Conservation (phyloP, 2,888 invertebrate species). For the Chorisops tibialis region DNA sequence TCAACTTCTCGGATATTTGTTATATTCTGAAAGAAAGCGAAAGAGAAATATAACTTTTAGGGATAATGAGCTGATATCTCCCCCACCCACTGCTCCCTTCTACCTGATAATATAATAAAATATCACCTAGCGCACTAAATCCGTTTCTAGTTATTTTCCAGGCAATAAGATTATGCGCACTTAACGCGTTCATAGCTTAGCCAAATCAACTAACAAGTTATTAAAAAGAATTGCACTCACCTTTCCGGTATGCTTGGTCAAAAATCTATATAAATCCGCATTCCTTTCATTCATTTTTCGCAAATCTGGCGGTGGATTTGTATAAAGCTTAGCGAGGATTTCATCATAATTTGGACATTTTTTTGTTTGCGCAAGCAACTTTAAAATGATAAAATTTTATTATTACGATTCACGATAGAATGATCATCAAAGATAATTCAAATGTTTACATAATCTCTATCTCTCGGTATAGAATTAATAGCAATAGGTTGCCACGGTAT, state of each 20-base stretch:
- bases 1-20: slow-evolving; percentile 65
- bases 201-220: too few relatives aligned
- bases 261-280: slow-evolving; percentile 60
- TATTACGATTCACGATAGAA: neutral
- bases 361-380: slow-evolving; percentile 53
- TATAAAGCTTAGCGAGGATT: slow-evolving; percentile 55
- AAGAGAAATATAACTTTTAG: neutral
- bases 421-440: neutral
- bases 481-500: slow-evolving; percentile 84
- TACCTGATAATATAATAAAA: neutral
- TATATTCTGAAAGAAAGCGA: slow-evolving; percentile 47
- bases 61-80: too few relatives aligned
- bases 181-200: too few relatives aligned
- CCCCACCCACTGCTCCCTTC: neutral
- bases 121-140: too few relatives aligned
- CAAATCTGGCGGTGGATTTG: slow-evolving; percentile 53
- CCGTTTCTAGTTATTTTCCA: too few relatives aligned
- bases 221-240: too few relatives aligned
- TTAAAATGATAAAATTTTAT: slow-evolving; percentile 30
- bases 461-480: slow-evolving; percentile 69
- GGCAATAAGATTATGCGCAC: too few relatives aligned
- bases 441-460: slow-evolving; percentile 65
- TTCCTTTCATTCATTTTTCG: slow-evolving; percentile 56
- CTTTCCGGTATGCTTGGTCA: slow-evolving; percentile 59
- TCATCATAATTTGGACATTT: slow-evolving; percentile 57